Evolutionary conservation across 2,888 invertebrate species (phyloP).

Genomic region (Drosophila lutescens): DNA sequence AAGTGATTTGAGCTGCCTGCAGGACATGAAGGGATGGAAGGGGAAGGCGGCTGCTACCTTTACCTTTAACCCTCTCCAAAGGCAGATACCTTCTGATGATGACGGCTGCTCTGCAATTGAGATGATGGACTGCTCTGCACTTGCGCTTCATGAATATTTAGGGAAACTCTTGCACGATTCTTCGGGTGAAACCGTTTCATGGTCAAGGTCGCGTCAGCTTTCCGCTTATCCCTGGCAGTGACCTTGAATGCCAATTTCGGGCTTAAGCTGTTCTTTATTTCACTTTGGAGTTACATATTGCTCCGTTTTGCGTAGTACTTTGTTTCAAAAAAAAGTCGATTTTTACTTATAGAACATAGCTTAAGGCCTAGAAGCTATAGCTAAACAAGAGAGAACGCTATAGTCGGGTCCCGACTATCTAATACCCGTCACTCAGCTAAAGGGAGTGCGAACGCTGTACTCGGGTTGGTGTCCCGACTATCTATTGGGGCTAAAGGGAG

Average conservation of each 20-base stretch:
- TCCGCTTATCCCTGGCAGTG: slow-evolving; percentile 3
- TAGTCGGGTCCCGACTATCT: no score
- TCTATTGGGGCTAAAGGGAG: no score
- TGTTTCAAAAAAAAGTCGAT: no score
- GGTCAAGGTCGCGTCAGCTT: slow-evolving; percentile 17
- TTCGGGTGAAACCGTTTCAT: slow-evolving; percentile 11
- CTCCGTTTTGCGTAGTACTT: no score
- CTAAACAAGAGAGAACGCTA: no score
- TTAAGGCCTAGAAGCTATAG: no score
- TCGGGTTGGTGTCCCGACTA: no score
- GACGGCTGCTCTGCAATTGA: slow-evolving; percentile 35
- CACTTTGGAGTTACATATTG: no score
- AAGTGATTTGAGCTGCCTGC: slow-evolving; percentile 55
- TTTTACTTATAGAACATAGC: no score
- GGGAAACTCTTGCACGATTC: slow-evolving; percentile 31
- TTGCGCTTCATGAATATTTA: slow-evolving; percentile 38
- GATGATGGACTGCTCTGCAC: slow-evolving; percentile 31
- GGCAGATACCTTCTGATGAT: slow-evolving; percentile 14
- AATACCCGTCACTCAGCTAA: no score
- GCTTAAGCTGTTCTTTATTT: neutral
- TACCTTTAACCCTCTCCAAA: neutral
- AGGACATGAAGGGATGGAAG: slow-evolving; percentile 3
- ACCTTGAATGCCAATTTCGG: slow-evolving; percentile 26
- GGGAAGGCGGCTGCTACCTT: neutral
- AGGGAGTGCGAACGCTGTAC: no score